Evolutionary conservation across 2,888 invertebrate species (phyloP).

Genomic region (Bhutanitis thaidina): DNA sequence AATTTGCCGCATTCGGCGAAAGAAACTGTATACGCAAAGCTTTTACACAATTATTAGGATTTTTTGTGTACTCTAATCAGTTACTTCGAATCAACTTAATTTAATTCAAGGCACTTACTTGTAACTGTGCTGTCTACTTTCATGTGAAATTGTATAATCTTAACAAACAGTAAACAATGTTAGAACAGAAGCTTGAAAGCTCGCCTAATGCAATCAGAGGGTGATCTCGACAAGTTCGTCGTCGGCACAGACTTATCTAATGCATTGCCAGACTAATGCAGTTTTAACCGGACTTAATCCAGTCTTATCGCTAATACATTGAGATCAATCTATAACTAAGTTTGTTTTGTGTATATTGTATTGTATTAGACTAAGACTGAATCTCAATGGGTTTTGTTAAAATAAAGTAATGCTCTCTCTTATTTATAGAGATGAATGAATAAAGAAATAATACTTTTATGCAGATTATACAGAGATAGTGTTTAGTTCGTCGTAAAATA

Average conservation of each 20-base stretch:
- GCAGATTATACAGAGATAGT: too few species aligned
- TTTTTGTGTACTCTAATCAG: too few species aligned
- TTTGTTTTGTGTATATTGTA: background rate
- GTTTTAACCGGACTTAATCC: slow-evolving; percentile 15
- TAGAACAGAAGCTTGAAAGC: slow-evolving; percentile 12
- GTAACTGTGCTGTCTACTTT: background rate
- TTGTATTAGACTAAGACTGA: background rate
- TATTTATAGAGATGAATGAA: too few species aligned
- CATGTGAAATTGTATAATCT: background rate
- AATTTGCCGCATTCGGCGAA: too few species aligned
- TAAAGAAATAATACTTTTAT: too few species aligned
- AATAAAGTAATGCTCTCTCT: too few species aligned
- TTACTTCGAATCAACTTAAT: too few species aligned
- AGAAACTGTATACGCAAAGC: too few species aligned
- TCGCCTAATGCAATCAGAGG: slow-evolving; percentile 29
- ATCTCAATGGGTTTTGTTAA: background rate
- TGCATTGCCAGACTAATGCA: slow-evolving; percentile 25
- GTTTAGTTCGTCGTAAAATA: too few species aligned
- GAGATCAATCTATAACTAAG: slow-evolving; percentile 1
- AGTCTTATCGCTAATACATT: slow-evolving; percentile 11
- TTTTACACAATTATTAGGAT: too few species aligned
- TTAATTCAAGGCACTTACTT: background rate
- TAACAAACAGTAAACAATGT: slow-evolving; percentile 6
- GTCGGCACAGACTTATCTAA: slow-evolving; percentile 23
- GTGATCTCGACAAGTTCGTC: slow-evolving; percentile 28